Evolutionary conservation across 2,888 invertebrate genomes (phyloP).

Genomic region (Pterostichus niger): DNA sequence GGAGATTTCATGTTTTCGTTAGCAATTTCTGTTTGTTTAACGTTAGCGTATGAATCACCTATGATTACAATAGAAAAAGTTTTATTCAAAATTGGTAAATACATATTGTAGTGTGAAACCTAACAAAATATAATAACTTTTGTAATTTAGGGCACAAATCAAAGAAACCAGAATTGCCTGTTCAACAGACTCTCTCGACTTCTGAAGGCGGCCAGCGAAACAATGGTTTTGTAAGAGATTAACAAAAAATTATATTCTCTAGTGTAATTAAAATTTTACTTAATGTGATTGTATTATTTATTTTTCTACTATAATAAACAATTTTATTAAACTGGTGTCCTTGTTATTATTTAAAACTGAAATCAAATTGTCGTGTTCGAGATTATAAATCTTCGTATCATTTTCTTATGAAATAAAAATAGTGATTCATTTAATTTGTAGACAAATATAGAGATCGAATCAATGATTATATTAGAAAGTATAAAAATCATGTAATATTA

Average conservation of each 20-base stretch:
- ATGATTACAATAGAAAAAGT: slow-evolving; percentile 76
- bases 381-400: too few species aligned
- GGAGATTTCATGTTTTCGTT: slow-evolving; percentile 69
- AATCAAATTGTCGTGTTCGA: too few species aligned
- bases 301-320: too few species aligned
- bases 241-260: neutral
- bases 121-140: neutral
- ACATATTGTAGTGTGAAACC: neutral
- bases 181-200: neutral
- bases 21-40: slow-evolving; percentile 73
- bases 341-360: too few species aligned
- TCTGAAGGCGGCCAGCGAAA: neutral
- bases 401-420: too few species aligned
- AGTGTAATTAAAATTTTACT: too few species aligned
- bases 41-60: slow-evolving; percentile 76
- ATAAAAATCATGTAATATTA: too few species aligned
- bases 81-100: slow-evolving; percentile 53
- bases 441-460: too few species aligned
- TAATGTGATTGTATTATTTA: too few species aligned
- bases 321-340: too few species aligned
- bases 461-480: too few species aligned
- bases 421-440: too few species aligned
- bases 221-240: neutral
- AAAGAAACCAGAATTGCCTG: neutral
- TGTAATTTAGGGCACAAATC: neutral